Base-by-base conservation (phyloP, 2,113 vertebrate genomes). In the Sorex araneus region DNA sequence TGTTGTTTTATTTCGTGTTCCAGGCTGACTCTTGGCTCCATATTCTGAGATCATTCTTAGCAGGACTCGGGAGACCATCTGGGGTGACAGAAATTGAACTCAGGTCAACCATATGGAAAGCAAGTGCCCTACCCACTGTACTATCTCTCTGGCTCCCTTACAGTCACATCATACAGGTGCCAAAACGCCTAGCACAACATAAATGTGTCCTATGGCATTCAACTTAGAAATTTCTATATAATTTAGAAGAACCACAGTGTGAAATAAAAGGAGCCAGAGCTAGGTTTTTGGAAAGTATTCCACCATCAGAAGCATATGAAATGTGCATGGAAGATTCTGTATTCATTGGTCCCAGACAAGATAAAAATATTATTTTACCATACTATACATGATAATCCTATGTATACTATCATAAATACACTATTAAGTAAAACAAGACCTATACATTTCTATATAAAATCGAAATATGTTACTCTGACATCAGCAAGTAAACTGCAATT, bases 381-480 rank as follows among this genome's bases (percentile, higher is more conserved):
- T 43, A 75, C 6, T 79, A 30, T 47, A 84, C 18, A 15, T 87
- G 32, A 34, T 45, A 87, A 86, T 23, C 78, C 54, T 34, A 8
- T 12, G 32, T 47, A 73, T 45, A n/a, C 32, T 70, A 47, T 47
- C 50, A 80, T 30, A 93, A 94, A 70, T 4, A 60, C 54, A 27
- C 28, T 47, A 25, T 36, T 67, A 0, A 47, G 40, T 84, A 36
- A 89, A 86, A 84, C 75, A 79, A 21, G 1, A 74, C 76, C 89
- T 45, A 74, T 34, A 80, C 34, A 23, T 71, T 47, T 78, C 84
- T 81, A 32, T 23, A 32, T 87, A 21, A 89, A 92, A 81, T 47
- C 71, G 89, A 89, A 91, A 77, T 30, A 67, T 19, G 81, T 76
- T 81, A 83, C 12, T 73, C 30, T 75, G 34, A 36, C 64, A 78